Conservation (phyloP, 1,140 invertebrate genomes). For the Paraescarpia echinospica region DNA sequence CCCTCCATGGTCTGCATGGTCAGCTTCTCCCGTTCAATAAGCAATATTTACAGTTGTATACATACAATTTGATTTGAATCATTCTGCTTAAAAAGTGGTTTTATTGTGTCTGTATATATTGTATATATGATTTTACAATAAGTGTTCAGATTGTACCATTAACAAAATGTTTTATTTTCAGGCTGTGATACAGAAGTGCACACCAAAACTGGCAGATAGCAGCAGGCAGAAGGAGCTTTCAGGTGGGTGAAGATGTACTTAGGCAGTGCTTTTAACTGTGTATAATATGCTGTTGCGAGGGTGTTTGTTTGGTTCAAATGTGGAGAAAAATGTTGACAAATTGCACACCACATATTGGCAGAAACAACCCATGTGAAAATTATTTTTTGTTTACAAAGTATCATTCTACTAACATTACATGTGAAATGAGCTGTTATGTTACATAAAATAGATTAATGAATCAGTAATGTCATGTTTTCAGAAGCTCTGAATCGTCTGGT, state of each 20-base stretch:
- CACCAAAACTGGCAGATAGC: conserved; percentile 37
- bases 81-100: too few relatives aligned
- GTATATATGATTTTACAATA: too few relatives aligned
- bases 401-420: background rate
- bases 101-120: too few relatives aligned
- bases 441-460: conserved; percentile 17
- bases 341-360: background rate
- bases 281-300: background rate
- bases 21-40: too few relatives aligned
- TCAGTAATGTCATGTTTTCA: conserved; percentile 53
- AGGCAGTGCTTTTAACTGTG: background rate
- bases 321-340: background rate
- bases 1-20: too few relatives aligned
- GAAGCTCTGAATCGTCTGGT: conserved; percentile 83
- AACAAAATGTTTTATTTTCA: conserved; percentile 27
- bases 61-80: too few relatives aligned
- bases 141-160: too few relatives aligned
- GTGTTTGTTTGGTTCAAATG: background rate
- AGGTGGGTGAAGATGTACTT: conserved; percentile 23
- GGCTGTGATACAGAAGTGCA: conserved; percentile 38
- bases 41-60: too few relatives aligned
- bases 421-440: conserved; percentile 14
- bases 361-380: background rate
- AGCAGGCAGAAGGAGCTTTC: conserved; percentile 36
- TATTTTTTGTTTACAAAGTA: background rate